Base-by-base conservation (phyloP, 2,888 invertebrate species). In the Sarcophaga rosellei region DNA sequence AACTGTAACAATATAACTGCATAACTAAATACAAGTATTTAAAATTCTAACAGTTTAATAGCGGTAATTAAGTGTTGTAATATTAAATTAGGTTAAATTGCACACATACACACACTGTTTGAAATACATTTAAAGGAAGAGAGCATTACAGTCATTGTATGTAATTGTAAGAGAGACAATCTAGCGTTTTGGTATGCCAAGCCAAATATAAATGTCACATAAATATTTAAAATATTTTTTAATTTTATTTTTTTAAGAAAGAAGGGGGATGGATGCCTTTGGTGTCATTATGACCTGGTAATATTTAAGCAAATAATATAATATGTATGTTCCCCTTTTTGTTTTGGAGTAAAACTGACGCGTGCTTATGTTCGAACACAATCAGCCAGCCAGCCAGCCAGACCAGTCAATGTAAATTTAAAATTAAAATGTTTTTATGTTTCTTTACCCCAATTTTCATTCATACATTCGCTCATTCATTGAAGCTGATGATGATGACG, bases 31-130 rank as follows among this genome's bases (percentile, higher is more conserved):
- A 20, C 62, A 45, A 70, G 69, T 77, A 81, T 77, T 84, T 78
- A 68, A 75, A 75, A 73, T 70, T 74, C 74, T 53, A 72, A 84
- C 78, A 81, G n/a, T 86, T 84, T 86, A 86, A 84, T 86, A 66
- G 35, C 25, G 44, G 78, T 86, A 86, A 86, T 86, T 81, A 84
- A 84, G 86, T 86, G 86, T 81, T 84, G 77, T 81, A 70, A 75
- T 76, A 81, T 81, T 61, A 81, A 84, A 86, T 84, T 81, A 75
- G 78, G 57, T 74, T 63, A 81, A 78, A 72, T 72, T 81, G 21
- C 17, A 53, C 53, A 53, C 12, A 53, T 17, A 53, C 12, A 1
- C 53, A 17, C 12, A 53, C 53, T 15, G 53, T 47, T 47, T 47
- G 15, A 47, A 47, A 47, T 35, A 1, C 35, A 1, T 35, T 35